Evolutionary conservation across 2,888 invertebrate species (phyloP).

Genomic region (Trypoxylon attenuatum): DNA sequence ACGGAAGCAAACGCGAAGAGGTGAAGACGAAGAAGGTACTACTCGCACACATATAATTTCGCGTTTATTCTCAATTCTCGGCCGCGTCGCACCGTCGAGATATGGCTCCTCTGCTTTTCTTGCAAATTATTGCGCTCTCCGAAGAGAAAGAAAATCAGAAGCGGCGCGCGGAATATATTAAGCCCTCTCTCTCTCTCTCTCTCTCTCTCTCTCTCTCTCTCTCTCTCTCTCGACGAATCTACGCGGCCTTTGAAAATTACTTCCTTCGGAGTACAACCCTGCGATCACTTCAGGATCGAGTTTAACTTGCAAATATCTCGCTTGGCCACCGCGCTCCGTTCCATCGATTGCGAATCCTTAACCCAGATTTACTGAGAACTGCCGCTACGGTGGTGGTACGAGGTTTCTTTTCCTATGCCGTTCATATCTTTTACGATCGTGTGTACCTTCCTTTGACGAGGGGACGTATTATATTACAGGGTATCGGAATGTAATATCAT

Average conservation of each 20-base stretch:
- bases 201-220: too few species aligned
- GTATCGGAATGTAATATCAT: too few species aligned
- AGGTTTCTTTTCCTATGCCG: too few species aligned
- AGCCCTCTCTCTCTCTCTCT: too few species aligned
- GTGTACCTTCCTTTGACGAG: too few species aligned
- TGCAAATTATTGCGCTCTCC: conserved; percentile 9
- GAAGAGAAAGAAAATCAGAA: conserved; percentile 2
- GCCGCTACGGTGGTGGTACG: not conserved
- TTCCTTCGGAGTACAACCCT: conserved; percentile 2
- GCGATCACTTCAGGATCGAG: conserved; percentile 22
- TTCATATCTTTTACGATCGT: too few species aligned
- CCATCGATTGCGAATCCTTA: not conserved
- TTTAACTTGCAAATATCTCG: conserved; percentile 18
- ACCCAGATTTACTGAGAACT: not conserved
- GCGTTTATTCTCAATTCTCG: conserved; percentile 31
- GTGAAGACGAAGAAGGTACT: too few species aligned
- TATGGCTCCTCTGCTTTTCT: conserved; percentile 15
- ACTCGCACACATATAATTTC: conserved; percentile 36
- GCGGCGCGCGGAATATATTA: conserved; percentile 21
- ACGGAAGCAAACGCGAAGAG: too few species aligned
- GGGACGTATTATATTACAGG: too few species aligned
- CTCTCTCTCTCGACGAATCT: not conserved
- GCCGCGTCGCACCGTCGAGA: not conserved
- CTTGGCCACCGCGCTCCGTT: not conserved
- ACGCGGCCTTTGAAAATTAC: conserved; percentile 7